Base-by-base conservation (phyloP, 2,797 vertebrate genomes). In the Craterocephalus amniculus region DNA sequence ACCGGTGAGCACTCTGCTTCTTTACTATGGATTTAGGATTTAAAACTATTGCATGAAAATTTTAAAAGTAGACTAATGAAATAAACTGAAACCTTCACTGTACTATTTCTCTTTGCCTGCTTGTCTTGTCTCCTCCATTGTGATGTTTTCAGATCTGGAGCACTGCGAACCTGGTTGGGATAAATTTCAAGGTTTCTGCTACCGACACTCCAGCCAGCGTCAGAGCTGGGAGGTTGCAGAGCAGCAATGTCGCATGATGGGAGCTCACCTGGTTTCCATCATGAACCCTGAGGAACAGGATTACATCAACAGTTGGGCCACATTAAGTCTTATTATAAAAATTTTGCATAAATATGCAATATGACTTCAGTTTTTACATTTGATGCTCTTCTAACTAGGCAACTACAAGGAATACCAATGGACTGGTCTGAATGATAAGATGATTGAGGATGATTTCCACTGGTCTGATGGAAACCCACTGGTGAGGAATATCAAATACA, bases 191-290 rank as follows among this genome's bases (percentile, higher is more conserved):
- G 96, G 97, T 3, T 95, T 94, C 84, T 99, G 98, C 89, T 99
- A 99, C 89, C 95, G 91, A 48, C 96, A 99, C 78, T 97, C 96
- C 67, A 76, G 93, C 49, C 94, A 93, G 0, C 94, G 97, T 32
- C 93, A 95, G 83, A 96, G 95, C 87, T 99, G 98, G 98, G 96
- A 97, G 88, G 96, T 96, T 0, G 97, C 98, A 0, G 98, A 99
- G 90, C 94, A 87, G 40, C 95, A 96, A 82, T 99, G 98, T 70
- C 92, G 98, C 70, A 80, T 89, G 60, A 78, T 88, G 0, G 97
- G 96, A 2, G 96, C 95, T 4, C 97, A 99, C 74, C 91, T 99
- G 83, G 94, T 96, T 75, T 97, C 96, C 78, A 92, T 99, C 87
- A 92, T 96, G 92, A 97, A 93, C 22, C 96, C 96, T 0, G 98